A percentile compares a stretch with the other conserved stretches of the same genome.
These are phyloP conservation scores for Myotis pilosus DNA, from an alignment of 2,797 vertebrate genomes.

Conservation along the genomic window DNA sequence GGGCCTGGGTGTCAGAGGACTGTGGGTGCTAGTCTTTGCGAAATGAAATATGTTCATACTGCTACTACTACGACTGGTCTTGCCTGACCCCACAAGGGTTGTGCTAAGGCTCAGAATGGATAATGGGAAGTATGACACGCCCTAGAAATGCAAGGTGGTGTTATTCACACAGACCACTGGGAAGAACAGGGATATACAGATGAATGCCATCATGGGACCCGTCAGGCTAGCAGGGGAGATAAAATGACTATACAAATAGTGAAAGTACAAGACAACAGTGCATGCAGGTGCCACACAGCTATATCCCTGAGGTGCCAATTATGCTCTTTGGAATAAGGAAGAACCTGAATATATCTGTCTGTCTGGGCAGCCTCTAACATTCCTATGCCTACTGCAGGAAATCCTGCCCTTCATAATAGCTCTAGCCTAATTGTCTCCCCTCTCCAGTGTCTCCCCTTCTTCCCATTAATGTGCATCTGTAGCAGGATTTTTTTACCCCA, in stretches of 20 bases:
- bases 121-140: neutral
- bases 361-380: neutral
- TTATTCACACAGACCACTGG: neutral
- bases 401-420: neutral
- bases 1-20: neutral
- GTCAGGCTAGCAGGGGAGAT: neutral
- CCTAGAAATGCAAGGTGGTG: neutral
- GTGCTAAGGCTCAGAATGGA: neutral
- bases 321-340: neutral
- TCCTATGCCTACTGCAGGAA: neutral
- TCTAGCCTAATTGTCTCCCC: neutral
- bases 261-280: neutral
- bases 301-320: neutral
- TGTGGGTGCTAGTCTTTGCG: neutral
- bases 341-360: fast-evolving
- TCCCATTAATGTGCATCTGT: neutral
- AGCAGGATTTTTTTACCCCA: neutral
- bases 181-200: neutral
- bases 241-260: neutral
- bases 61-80: neutral
- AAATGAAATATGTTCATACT: neutral
- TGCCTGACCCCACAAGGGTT: neutral
- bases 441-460: neutral
- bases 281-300: neutral
- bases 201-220: neutral